Percentiles rank a stretch among this genome's conserved stretches.
phyloP scores from a whole-genome alignment of 2,113 vertebrate species.

The Argyrosomus japonicus region DNA sequence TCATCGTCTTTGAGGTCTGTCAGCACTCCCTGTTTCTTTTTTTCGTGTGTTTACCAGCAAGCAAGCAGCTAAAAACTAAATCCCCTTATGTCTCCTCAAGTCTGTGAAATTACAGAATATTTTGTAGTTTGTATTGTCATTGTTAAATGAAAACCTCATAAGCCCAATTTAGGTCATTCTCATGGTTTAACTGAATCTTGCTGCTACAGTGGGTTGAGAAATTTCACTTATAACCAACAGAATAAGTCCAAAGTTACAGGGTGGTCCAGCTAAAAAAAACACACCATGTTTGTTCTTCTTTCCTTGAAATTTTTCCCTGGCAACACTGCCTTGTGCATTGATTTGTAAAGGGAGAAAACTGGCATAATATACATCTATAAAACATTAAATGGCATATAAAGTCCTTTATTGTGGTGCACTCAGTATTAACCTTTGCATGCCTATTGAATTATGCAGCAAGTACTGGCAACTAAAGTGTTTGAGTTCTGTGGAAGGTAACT shows the following conservation, averaged over 20 bases:
- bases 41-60: slow-evolving; percentile 48
- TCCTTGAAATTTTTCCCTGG: not conserved
- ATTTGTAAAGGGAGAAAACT: slow-evolving; percentile 10
- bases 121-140: slow-evolving; percentile 18
- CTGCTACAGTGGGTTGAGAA: not conserved
- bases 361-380: not conserved
- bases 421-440: slow-evolving; percentile 11
- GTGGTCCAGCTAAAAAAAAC: slow-evolving; percentile 11
- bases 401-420: not conserved
- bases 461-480: slow-evolving; percentile 1
- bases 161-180: not conserved
- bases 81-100: slow-evolving; percentile 11
- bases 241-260: slow-evolving; percentile 21
- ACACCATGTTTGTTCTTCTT: slow-evolving; percentile 1
- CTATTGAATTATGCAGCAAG: slow-evolving; percentile 20
- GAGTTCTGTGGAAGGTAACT: slow-evolving; percentile 26
- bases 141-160: slow-evolving; percentile 14
- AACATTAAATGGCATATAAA: not conserved
- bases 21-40: slow-evolving; percentile 4
- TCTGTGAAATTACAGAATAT: slow-evolving; percentile 22
- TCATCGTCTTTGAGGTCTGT: slow-evolving; percentile 98
- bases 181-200: slow-evolving; percentile 15
- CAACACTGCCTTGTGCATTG: not conserved
- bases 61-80: slow-evolving; percentile 75
- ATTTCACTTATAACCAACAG: slow-evolving; percentile 4